Conservation (phyloP, 2,888 invertebrate species). For the Amiota minor region DNA sequence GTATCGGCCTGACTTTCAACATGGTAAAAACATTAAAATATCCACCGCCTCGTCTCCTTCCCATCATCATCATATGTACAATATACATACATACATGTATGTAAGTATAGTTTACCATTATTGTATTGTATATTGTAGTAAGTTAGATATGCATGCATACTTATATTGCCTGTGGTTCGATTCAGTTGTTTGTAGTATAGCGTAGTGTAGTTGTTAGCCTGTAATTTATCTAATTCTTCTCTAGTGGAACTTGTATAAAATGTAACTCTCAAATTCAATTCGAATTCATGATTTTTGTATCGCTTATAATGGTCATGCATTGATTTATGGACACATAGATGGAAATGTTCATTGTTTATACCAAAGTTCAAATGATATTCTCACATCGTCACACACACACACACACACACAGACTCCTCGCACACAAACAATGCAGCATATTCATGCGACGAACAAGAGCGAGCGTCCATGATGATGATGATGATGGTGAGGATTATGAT, state of each 20-base stretch:
- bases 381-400: not conserved
- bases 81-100: conserved; percentile 27
- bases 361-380: conserved; percentile 15
- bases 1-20: conserved; percentile 15
- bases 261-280: not conserved
- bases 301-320: conserved; percentile 13
- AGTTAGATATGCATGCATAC: not conserved
- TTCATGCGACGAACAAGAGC: not conserved
- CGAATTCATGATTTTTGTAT: conserved; percentile 13
- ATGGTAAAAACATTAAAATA: not conserved
- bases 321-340: conserved; percentile 16
- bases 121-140: no score
- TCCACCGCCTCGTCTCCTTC: conserved; percentile 50
- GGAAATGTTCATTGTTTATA: not conserved
- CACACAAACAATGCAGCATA: not conserved
- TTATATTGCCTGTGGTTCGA: not conserved
- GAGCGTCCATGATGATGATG: not conserved
- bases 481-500: not conserved
- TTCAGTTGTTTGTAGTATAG: no score
- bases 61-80: conserved; percentile 3
- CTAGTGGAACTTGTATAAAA: not conserved
- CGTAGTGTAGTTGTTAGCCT: not conserved
- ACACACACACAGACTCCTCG: not conserved
- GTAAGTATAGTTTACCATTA: no score
- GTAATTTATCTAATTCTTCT: conserved; percentile 7